Conservation (phyloP, 2,797 vertebrate species). For the Centroberyx gerrardi region DNA sequence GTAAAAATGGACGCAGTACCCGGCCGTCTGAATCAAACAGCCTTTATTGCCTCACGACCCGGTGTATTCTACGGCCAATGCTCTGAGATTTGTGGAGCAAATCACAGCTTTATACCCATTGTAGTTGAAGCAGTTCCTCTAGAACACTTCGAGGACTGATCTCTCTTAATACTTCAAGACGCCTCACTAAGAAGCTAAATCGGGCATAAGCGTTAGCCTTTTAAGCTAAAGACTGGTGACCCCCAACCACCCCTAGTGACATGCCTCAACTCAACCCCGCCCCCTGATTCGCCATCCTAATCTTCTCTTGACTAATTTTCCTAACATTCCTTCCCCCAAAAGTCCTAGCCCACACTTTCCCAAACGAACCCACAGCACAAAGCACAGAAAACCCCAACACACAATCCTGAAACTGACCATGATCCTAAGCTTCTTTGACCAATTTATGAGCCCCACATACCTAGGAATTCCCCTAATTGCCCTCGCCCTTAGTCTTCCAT, state of each 20-base stretch:
- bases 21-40: slow-evolving; percentile 51
- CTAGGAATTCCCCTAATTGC: not conserved
- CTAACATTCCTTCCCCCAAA: not conserved
- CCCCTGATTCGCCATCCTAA: slow-evolving; percentile 35
- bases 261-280: slow-evolving; percentile 69
- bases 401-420: slow-evolving; percentile 61
- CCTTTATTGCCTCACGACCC: fast-evolving
- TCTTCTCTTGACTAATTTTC: slow-evolving; percentile 19
- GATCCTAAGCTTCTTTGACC: slow-evolving; percentile 63
- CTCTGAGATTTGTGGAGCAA: slow-evolving; percentile 57
- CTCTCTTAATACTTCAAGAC: not conserved
- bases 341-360: fast-evolving
- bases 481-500: fast-evolving
- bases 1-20: slow-evolving; percentile 69
- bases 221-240: slow-evolving; percentile 68
- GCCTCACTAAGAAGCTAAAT: slow-evolving; percentile 64
- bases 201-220: slow-evolving; percentile 40
- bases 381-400: not conserved
- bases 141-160: slow-evolving; percentile 59
- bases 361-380: fast-evolving
- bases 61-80: slow-evolving; percentile 18
- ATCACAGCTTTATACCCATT: slow-evolving; percentile 75
- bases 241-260: slow-evolving; percentile 59
- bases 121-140: slow-evolving; percentile 61
- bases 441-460: slow-evolving; percentile 39